Evolutionary conservation across 2,797 vertebrate genomes (phyloP).

Genomic region (Thripadectes ignobilis): DNA sequence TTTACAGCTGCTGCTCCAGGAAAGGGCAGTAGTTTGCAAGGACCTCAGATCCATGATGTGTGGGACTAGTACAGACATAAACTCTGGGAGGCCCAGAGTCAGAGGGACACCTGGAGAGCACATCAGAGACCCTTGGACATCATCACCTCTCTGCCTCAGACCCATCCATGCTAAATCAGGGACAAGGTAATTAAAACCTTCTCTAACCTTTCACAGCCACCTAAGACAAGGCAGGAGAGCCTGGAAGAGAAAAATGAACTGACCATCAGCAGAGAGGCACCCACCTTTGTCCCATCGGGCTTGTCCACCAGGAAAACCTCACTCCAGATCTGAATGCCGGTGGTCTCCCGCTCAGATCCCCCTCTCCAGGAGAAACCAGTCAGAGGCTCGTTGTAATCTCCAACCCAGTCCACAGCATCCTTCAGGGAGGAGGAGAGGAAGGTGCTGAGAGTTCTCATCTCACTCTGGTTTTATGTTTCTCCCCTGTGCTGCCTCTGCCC

Average conservation of each 20-base stretch:
- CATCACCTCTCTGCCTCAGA: background rate
- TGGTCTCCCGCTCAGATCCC: slow-evolving; percentile 96
- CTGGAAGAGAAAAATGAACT: background rate
- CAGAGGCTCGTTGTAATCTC: slow-evolving; percentile 90
- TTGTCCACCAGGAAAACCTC: slow-evolving; percentile 96
- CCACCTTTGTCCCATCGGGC: slow-evolving; percentile 90
- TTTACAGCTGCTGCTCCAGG: background rate
- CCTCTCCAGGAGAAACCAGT: slow-evolving; percentile 98
- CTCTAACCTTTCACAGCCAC: background rate
- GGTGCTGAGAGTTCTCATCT: background rate
- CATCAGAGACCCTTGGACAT: background rate
- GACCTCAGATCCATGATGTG: background rate
- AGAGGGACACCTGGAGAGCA: background rate
- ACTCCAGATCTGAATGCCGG: slow-evolving; percentile 98
- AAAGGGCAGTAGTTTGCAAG: background rate
- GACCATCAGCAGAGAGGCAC: background rate
- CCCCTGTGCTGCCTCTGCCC: background rate
- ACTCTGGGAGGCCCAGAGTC: background rate
- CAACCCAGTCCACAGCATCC: slow-evolving; percentile 90
- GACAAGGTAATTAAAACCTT: background rate
- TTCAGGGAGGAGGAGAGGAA: slow-evolving; percentile 36
- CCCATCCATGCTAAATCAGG: background rate
- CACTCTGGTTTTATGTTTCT: background rate
- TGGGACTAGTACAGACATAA: background rate
- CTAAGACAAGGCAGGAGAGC: background rate